Conservation (phyloP, 2,113 vertebrate genomes). For the Oreocharis arfaki region DNA sequence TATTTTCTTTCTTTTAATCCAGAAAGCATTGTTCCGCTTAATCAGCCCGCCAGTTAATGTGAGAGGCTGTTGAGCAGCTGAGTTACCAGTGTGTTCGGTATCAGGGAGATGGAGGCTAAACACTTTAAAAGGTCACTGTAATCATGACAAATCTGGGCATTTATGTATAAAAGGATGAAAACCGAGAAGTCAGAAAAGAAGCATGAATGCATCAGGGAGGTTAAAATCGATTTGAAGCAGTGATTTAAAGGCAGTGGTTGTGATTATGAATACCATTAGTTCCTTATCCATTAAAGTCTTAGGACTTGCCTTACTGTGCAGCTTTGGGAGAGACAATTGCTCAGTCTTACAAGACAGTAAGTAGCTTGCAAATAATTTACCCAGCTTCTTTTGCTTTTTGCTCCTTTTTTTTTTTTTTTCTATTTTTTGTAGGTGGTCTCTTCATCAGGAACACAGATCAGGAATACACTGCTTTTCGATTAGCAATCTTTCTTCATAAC, state of each 20-base stretch:
- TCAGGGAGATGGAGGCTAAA: conserved; percentile 46
- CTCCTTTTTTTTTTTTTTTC: background rate
- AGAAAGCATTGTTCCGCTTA: background rate
- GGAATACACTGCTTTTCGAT: conserved; percentile 97
- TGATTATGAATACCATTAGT: conserved; percentile 34
- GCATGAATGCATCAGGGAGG: background rate
- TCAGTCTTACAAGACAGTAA: background rate
- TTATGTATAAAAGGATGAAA: conserved; percentile 28
- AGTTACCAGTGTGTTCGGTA: conserved; percentile 46
- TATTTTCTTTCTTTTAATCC: background rate
- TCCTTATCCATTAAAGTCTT: background rate
- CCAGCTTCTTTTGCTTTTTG: conserved; percentile 2
- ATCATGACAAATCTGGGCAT: conserved; percentile 46
- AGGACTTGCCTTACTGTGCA: background rate
- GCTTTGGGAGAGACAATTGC: background rate
- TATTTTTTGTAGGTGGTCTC: conserved; percentile 84
- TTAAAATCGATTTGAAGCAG: conserved; percentile 15
- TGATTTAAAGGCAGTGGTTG: conserved; percentile 26
- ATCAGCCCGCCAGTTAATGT: conserved; percentile 29
- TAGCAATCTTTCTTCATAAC: conserved; percentile 99
- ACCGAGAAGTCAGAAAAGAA: conserved; percentile 3
- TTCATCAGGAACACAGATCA: conserved; percentile 99
- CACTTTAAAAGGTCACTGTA: conserved; percentile 72
- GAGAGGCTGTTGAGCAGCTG: conserved; percentile 48
- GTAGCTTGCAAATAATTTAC: conserved; percentile 30